Base-by-base conservation (phyloP, 2,888 invertebrate species). In the Octonoba sinensis region DNA sequence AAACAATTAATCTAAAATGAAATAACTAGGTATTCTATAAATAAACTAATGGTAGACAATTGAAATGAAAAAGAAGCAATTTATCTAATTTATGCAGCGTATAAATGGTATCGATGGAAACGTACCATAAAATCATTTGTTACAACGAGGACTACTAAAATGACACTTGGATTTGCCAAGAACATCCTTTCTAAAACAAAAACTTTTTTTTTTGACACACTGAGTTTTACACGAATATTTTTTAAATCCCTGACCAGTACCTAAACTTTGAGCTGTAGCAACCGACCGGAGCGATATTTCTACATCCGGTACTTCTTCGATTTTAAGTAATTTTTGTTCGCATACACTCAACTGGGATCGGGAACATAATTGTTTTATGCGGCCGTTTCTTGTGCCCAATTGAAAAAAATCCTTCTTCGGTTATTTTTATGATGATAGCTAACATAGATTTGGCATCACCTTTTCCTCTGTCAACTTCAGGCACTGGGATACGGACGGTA, bases 201-300 rank as follows among this genome's bases (percentile, higher is more conserved):
- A 62, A 72, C 72, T 62, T 62, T 72, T 72, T 62, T 72, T 72
- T 60, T 72, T 72, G 72, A 72, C 72, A 72, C 72, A 62, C 72
- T 72, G 72, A 20, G 72, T 62, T 72, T 72, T 72, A 72, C 62
- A 72, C 54, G 72, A 74, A 66, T 57, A 66, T 75, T 75, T 75
- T 75, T 67, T 67, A 75, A 75, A 75, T 75, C 75, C 75, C 67
- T 75, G 67, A 75, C 59, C 75, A 67, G 67, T 67, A 75, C 75
- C 67, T 67, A 67, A 75, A 75, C 75, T 75, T 76, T 76, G 75
- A 67, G 75, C 75, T 75, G 75, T 75, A 75, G 75, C 67, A 67
- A 75, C 75, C 75, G 60, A 75, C 67, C 66, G 67, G 75, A 75
- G 67, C 51, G 75, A 75, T 66, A 67, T 75, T 67, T 59, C 75